phyloP scores from a whole-genome alignment of 2,797 vertebrate genomes.

The Siniperca obscura region DNA sequence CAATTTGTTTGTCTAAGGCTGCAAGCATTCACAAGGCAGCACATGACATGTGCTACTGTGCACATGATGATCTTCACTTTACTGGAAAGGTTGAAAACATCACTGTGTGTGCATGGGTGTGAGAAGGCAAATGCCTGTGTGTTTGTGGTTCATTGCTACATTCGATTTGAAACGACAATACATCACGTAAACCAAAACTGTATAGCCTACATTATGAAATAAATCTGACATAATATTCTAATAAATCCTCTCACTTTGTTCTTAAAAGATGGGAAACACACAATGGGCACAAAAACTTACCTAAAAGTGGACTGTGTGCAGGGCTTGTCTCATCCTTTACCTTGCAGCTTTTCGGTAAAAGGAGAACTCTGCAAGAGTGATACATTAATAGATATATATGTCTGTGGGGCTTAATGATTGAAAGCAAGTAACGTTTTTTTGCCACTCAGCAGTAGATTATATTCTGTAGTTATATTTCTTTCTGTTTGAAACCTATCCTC shows the following conservation, averaged over 20 bases:
- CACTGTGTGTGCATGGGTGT: background rate
- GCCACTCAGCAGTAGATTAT: background rate
- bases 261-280: background rate
- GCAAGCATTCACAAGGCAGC: background rate
- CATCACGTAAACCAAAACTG: background rate
- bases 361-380: background rate
- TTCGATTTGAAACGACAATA: background rate
- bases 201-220: background rate
- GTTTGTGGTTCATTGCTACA: background rate
- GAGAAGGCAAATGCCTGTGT: background rate
- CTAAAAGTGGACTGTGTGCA: background rate
- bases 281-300: background rate
- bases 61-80: slow-evolving; percentile 33
- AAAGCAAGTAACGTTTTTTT: background rate
- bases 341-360: background rate
- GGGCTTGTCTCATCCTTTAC: background rate
- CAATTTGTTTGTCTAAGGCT: background rate
- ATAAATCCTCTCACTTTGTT: background rate
- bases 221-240: background rate
- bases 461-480: background rate
- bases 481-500: background rate
- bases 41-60: slow-evolving; percentile 5
- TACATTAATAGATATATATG: background rate
- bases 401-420: background rate
- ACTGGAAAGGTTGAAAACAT: background rate